Evolutionary conservation across 2,113 vertebrate species (phyloP).

Genomic region (Eonycteris spelaea): DNA sequence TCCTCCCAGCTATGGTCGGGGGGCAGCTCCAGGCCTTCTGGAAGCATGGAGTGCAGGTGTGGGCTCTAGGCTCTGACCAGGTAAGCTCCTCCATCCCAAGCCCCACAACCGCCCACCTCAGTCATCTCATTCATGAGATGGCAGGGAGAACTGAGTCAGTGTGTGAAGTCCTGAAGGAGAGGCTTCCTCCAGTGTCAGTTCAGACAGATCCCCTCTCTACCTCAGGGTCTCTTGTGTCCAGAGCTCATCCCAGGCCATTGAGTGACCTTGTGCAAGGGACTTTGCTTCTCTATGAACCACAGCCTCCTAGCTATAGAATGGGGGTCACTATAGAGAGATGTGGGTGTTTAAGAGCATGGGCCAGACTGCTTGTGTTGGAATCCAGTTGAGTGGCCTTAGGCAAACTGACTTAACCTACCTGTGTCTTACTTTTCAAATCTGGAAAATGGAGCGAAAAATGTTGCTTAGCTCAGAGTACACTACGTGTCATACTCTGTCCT

Average conservation of each 20-base stretch:
- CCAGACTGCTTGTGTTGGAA: not conserved
- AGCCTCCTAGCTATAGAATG: not conserved
- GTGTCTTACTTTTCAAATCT: not conserved
- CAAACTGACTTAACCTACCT: not conserved
- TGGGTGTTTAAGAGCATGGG: not conserved
- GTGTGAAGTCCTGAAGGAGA: not conserved
- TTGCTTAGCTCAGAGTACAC: not conserved
- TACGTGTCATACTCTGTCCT: not conserved
- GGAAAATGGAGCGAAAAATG: not conserved
- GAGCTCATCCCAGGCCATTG: not conserved
- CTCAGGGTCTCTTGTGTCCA: not conserved
- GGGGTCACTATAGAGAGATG: not conserved
- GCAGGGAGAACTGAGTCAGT: not conserved
- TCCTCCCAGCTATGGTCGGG: conserved; percentile 83
- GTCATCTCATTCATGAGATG: not conserved
- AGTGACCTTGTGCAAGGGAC: not conserved
- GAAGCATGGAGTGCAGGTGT: conserved; percentile 91
- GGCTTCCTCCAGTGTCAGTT: not conserved
- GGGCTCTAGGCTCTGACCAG: conserved; percentile 72
- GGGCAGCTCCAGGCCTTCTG: conserved; percentile 87
- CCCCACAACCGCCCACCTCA: accelerated
- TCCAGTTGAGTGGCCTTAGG: not conserved
- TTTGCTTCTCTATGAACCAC: not conserved
- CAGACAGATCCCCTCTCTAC: not conserved
- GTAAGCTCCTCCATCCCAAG: conserved; percentile 35